phyloP scores from a whole-genome alignment of 1,140 invertebrate species.

The Trachymyrmex cornetzi region DNA sequence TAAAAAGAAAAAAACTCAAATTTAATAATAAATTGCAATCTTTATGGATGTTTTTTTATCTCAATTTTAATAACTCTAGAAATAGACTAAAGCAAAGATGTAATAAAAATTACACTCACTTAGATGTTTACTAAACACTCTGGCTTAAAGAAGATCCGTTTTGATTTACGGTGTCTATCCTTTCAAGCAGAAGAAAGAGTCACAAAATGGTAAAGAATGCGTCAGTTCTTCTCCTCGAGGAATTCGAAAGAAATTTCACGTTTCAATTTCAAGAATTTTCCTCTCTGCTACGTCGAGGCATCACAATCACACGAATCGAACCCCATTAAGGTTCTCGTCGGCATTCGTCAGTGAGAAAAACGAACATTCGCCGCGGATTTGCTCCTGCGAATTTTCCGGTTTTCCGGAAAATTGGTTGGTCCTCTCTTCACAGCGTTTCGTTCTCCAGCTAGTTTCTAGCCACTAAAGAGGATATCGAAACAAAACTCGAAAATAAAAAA shows the following conservation, averaged over 20 bases:
- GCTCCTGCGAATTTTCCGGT: background rate
- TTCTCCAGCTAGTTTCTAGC: background rate
- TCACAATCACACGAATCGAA: constrained; percentile 15
- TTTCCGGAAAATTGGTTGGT: background rate
- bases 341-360: background rate
- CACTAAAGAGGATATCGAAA: background rate
- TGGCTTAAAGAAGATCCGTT: constrained; percentile 16
- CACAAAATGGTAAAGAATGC: background rate
- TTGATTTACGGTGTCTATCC: background rate
- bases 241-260: background rate
- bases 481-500: background rate
- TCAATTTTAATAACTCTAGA: background rate
- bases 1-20: background rate
- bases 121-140: background rate
- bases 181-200: background rate
- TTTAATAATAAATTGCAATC: background rate
- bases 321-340: background rate
- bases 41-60: background rate
- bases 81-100: constrained; percentile 1
- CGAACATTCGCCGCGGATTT: background rate
- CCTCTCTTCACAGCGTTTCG: background rate
- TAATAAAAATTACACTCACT: constrained; percentile 42
- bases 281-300: constrained; percentile 28
- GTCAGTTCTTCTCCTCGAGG: background rate
- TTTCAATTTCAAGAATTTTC: constrained; percentile 17